Percentiles rank a stretch among this genome's conserved stretches.
phyloP scores from a whole-genome alignment of 2,113 vertebrate genomes.

The Thalassoma bifasciatum region DNA sequence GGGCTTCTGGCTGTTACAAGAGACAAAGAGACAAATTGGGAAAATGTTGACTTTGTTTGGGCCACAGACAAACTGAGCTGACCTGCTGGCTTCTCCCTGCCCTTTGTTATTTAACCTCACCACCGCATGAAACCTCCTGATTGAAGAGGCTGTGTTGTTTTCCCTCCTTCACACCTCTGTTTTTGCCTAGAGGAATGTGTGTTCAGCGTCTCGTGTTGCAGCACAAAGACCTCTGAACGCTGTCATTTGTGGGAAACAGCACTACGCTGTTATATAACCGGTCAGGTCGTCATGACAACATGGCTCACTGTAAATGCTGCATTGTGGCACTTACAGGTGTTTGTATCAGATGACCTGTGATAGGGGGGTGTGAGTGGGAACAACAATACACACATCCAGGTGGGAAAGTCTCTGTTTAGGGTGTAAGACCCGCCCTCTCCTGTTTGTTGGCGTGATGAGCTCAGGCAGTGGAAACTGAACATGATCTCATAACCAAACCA shows the following conservation, averaged over 20 bases:
- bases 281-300: conserved; percentile 44
- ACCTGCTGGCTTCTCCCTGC: neutral
- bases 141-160: neutral
- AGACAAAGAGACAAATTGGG: neutral
- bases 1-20: neutral
- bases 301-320: conserved; percentile 20
- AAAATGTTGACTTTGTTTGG: too few species aligned
- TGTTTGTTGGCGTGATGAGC: neutral
- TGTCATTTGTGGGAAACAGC: conserved; percentile 27
- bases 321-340: conserved; percentile 29
- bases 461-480: neutral
- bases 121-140: neutral
- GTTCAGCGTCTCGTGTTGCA: conserved; percentile 39
- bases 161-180: neutral
- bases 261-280: conserved; percentile 46
- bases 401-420: neutral
- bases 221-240: conserved; percentile 49
- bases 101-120: neutral
- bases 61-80: neutral
- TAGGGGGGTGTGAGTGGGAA: neutral
- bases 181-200: conserved; percentile 34
- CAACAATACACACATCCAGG: fast-evolving
- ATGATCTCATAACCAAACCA: neutral
- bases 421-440: neutral
- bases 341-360: conserved; percentile 27